Conservation (phyloP, 23 tunicate species). For the Ciona savignyi region DNA sequence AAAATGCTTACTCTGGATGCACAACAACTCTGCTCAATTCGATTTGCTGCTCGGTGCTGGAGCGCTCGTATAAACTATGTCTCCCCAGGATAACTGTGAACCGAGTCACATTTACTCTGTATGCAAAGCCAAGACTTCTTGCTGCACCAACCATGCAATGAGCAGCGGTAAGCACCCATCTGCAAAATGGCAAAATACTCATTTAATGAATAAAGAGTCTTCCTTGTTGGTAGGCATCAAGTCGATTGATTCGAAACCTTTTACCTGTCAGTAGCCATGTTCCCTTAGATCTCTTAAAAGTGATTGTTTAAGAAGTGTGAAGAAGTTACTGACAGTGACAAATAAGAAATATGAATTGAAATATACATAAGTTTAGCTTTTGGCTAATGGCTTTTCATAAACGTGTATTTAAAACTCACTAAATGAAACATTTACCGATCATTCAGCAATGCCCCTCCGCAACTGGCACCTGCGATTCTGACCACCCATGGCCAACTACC, state of each 20-base stretch:
- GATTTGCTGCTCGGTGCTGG: not conserved
- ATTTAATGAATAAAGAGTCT: too few species aligned
- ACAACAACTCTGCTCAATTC: not conserved
- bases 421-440: too few species aligned
- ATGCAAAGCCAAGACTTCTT: not conserved
- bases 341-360: too few species aligned
- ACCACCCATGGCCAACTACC: constrained; percentile 91
- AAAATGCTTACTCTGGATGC: not conserved
- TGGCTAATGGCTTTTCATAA: too few species aligned
- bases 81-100: not conserved
- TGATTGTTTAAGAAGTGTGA: too few species aligned
- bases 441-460: constrained; percentile 59
- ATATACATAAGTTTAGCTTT: too few species aligned
- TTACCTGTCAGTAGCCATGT: too few species aligned
- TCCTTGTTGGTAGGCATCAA: too few species aligned
- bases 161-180: not conserved
- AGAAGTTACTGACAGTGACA: too few species aligned
- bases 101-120: not conserved
- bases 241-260: too few species aligned
- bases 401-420: too few species aligned
- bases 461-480: constrained; percentile 17
- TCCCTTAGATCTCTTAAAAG: too few species aligned
- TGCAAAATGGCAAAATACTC: not conserved
- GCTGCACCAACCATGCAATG: not conserved
- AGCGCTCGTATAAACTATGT: not conserved